Evolutionary conservation across 2,888 invertebrate species (phyloP).

Genomic region (Cordilura impudica): DNA sequence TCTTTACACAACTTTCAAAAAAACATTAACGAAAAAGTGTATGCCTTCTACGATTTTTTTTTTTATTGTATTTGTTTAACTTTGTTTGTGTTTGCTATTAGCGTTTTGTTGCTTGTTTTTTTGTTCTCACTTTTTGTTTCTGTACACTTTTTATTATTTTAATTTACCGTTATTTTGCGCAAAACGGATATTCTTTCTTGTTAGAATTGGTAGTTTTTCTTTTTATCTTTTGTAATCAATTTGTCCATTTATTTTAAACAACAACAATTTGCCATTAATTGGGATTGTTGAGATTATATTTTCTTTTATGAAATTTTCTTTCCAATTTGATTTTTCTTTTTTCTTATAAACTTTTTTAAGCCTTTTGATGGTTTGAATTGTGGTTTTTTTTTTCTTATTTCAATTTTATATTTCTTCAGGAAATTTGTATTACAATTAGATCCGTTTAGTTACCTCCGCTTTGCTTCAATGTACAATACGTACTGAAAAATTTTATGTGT

Average conservation of each 20-base stretch:
- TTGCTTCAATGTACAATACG: slow-evolving; percentile 73
- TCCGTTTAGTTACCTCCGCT: slow-evolving; percentile 68
- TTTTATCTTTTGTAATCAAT: background rate
- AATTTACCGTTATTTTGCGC: slow-evolving; percentile 18
- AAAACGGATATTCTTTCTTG: slow-evolving; percentile 39
- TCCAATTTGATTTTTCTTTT: slow-evolving; percentile 45
- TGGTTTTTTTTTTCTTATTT: slow-evolving; percentile 31
- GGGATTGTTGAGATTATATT: background rate
- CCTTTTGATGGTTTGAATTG: background rate
- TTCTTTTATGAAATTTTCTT: background rate
- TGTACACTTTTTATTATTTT: background rate
- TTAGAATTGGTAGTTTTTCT: background rate
- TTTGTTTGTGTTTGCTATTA: background rate
- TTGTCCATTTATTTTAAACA: background rate
- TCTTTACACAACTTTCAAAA: slow-evolving; percentile 48
- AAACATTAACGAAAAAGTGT: slow-evolving; percentile 1
- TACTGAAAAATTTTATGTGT: slow-evolving; percentile 67
- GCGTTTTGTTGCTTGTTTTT: slow-evolving; percentile 19
- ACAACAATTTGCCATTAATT: background rate
- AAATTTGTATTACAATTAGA: slow-evolving; percentile 55
- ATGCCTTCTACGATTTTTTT: background rate
- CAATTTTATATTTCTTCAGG: background rate
- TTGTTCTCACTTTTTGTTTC: slow-evolving; percentile 2
- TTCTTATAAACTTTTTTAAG: background rate
- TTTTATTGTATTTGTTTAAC: slow-evolving; percentile 11